A percentile compares a stretch with the other conserved stretches of the same genome.
These are phyloP conservation scores for Aplodontia rufa DNA, from an alignment of 2,113 vertebrate species.

Conservation along the genomic window DNA sequence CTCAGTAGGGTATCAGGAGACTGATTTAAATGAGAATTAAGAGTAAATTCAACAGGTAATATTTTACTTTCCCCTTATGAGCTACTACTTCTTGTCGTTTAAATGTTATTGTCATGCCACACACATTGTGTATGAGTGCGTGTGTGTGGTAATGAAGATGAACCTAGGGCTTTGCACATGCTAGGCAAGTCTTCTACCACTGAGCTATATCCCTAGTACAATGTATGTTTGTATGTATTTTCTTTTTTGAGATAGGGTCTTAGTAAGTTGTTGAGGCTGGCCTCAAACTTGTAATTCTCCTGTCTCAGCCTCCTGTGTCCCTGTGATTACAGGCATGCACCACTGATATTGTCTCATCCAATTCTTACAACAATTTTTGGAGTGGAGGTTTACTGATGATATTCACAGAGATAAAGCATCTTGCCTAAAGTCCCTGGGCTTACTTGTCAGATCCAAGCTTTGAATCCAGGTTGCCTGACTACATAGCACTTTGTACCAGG, in stretches of 20 bases:
- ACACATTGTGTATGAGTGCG: not conserved
- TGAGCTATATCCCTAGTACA: no score
- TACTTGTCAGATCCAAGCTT: not conserved
- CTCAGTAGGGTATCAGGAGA: not conserved
- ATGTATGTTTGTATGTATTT: no score
- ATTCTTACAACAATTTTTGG: not conserved
- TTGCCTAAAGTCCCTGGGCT: not conserved
- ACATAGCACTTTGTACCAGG: not conserved
- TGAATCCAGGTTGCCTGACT: not conserved
- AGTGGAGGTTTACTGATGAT: not conserved
- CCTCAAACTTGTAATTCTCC: not conserved
- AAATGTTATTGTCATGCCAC: not conserved
- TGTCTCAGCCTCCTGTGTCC: no score
- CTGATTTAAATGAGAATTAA: constrained; percentile 24
- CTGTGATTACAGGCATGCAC: no score
- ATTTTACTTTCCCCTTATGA: constrained; percentile 1
- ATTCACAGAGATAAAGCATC: not conserved
- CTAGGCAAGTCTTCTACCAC: no score
- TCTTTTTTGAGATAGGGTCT: no score
- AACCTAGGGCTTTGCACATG: no score
- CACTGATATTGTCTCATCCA: not conserved
- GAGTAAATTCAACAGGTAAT: not conserved
- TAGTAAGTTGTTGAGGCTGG: no score
- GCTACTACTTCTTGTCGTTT: not conserved
- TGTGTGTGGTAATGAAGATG: no score